Conservation (phyloP, 1,140 invertebrate species). For the Lepidurus packardi region DNA sequence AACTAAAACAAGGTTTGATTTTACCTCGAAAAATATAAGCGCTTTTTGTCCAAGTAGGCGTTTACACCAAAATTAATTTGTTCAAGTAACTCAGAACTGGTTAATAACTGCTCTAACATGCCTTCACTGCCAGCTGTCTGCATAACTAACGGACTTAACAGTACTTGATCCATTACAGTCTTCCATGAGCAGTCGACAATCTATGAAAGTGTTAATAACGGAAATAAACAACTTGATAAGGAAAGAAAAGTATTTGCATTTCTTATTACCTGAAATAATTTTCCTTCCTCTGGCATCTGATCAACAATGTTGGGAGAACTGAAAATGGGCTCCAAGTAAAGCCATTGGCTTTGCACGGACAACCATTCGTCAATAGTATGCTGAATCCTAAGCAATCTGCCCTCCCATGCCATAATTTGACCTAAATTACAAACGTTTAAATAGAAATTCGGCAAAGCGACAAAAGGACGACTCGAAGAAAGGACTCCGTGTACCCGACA, state of each 20-base stretch:
- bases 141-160: conserved; percentile 66
- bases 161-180: conserved; percentile 67
- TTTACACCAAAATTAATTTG: conserved; percentile 79
- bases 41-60: conserved; percentile 85
- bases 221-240: no score
- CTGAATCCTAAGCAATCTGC: conserved; percentile 67
- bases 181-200: conserved; percentile 72
- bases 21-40: conserved; percentile 73
- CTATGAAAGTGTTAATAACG: no score
- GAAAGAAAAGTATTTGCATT: no score
- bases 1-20: conserved; percentile 42
- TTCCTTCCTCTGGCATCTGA: conserved; percentile 87
- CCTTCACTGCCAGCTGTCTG: conserved; percentile 63
- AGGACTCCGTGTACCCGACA: not conserved
- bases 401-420: conserved; percentile 76
- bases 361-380: conserved; percentile 80
- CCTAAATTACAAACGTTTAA: conserved; percentile 38
- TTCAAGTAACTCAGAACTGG: conserved; percentile 67
- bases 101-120: conserved; percentile 66
- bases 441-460: not conserved
- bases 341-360: conserved; percentile 78
- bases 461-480: not conserved
- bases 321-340: conserved; percentile 90
- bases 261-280: conserved; percentile 55
- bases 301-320: conserved; percentile 86